Conservation (phyloP, 2,797 vertebrate genomes). For the Anguilla marmorata region DNA sequence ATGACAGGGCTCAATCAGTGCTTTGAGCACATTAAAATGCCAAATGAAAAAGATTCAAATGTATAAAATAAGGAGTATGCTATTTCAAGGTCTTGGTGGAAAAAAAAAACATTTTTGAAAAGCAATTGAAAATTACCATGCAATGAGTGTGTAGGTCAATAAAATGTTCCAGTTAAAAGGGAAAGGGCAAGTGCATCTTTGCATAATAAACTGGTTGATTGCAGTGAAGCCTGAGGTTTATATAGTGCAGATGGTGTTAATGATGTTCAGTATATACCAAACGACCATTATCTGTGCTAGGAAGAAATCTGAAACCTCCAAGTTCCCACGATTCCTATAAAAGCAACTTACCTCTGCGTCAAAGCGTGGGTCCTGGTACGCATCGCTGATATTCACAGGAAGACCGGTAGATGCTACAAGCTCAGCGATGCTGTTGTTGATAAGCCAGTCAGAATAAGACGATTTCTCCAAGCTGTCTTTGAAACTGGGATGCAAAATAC, state of each 20-base stretch:
- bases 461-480: slow-evolving; percentile 96
- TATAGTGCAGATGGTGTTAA: neutral
- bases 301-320: slow-evolving; percentile 6
- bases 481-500: slow-evolving; percentile 74
- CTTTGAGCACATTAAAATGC: neutral
- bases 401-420: slow-evolving; percentile 96
- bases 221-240: neutral
- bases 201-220: neutral
- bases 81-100: neutral
- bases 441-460: slow-evolving; percentile 95
- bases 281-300: slow-evolving; percentile 11
- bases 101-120: neutral
- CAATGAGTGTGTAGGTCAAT: neutral
- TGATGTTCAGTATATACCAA: neutral
- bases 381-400: slow-evolving; percentile 95
- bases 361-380: slow-evolving; percentile 96
- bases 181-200: neutral
- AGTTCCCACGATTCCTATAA: neutral
- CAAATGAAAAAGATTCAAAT: neutral
- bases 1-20: neutral
- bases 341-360: slow-evolving; percentile 85
- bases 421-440: slow-evolving; percentile 97
- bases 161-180: neutral
- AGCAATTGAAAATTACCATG: neutral
- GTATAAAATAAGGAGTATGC: neutral